Conservation (phyloP, 2,888 invertebrate genomes). For the Chloroclysta siterata region DNA sequence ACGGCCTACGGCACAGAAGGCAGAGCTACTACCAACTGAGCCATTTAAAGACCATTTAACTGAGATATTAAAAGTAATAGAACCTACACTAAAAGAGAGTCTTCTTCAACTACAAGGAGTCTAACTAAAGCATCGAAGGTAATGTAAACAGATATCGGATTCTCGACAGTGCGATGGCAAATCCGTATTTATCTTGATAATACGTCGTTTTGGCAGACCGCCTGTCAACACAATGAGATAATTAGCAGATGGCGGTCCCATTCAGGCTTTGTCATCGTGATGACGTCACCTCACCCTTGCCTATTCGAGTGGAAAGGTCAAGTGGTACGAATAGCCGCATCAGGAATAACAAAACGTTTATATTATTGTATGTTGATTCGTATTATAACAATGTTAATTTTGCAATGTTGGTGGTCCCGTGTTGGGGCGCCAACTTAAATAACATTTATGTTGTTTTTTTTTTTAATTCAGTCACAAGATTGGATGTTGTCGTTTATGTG, state of each 20-base stretch:
- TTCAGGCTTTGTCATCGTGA: conserved; percentile 29
- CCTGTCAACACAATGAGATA: conserved; percentile 30
- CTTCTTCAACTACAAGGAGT: too few species aligned
- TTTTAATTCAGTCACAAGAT: not conserved
- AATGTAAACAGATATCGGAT: not conserved
- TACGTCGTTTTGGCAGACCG: conserved; percentile 23
- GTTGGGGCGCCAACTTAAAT: conserved; percentile 4
- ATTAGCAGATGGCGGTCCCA: conserved; percentile 30
- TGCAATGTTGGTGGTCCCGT: conserved; percentile 3
- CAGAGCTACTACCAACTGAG: too few species aligned
- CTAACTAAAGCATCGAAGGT: not conserved
- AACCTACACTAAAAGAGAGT: too few species aligned
- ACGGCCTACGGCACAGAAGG: too few species aligned
- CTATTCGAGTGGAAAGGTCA: conserved; percentile 32
- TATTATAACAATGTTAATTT: conserved; percentile 5
- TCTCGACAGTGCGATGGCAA: not conserved
- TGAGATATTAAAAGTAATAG: too few species aligned
- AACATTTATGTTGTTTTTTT: not conserved
- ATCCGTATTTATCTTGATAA: conserved; percentile 12
- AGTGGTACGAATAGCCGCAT: conserved; percentile 23
- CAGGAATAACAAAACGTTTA: conserved; percentile 20
- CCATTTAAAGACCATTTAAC: too few species aligned
- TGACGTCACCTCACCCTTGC: conserved; percentile 32
- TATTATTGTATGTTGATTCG: conserved; percentile 10
- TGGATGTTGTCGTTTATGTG: not conserved